A percentile compares a stretch with the other conserved stretches of the same genome.
phyloP scores from a whole-genome alignment of 2,888 invertebrate species.

The Rhogogaster chlorosoma region DNA sequence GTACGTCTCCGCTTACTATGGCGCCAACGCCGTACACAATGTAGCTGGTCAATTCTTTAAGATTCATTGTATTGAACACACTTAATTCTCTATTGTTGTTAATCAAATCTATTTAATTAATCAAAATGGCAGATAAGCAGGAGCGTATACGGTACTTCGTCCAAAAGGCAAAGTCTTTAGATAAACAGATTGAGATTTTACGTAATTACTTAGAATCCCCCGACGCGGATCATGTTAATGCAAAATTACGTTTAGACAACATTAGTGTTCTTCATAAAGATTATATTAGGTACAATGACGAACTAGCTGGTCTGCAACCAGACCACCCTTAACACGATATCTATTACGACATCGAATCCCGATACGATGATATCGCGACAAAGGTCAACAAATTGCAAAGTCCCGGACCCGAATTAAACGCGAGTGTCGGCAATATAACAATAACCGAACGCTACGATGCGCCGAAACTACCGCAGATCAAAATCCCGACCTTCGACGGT shows the following conservation, averaged over 20 bases:
- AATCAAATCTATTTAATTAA: neutral
- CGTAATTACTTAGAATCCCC: neutral
- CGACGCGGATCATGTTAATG: neutral
- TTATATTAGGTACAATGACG: neutral
- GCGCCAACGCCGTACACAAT: too few relatives aligned
- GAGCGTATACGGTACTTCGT: neutral
- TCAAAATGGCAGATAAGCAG: neutral
- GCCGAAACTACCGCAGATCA: constrained; percentile 46
- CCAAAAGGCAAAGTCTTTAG: neutral
- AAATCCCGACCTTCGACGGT: constrained; percentile 52
- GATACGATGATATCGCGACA: neutral
- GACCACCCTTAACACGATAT: neutral
- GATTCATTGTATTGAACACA: neutral
- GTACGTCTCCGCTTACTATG: too few relatives aligned
- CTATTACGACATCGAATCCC: neutral
- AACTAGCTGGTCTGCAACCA: neutral
- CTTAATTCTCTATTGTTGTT: neutral
- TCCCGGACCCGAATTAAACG: too few relatives aligned
- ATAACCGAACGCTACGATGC: constrained; percentile 39
- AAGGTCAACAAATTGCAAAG: too few relatives aligned
- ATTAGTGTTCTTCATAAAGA: neutral
- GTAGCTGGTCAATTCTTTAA: neutral
- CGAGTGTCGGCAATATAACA: constrained; percentile 15
- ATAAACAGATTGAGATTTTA: neutral
- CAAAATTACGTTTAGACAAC: neutral